phyloP scores from a whole-genome alignment of 2,113 vertebrate species.

The Mionectes macconnelli region DNA sequence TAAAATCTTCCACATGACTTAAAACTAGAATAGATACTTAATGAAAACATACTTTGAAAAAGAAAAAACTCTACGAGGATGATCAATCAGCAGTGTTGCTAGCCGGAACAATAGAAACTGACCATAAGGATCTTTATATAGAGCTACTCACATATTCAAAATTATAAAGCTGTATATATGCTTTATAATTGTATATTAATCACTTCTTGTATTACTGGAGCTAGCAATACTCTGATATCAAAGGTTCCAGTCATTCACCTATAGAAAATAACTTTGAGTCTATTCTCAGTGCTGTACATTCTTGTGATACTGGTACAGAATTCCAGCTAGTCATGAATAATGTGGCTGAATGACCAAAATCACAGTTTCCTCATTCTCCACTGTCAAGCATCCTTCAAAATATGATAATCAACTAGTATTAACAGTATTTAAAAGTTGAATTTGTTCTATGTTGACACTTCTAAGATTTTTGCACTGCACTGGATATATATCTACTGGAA shows the following conservation, averaged over 20 bases:
- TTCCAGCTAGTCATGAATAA: not conserved
- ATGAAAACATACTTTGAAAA: constrained; percentile 9
- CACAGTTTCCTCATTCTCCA: not conserved
- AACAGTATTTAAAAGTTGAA: not conserved
- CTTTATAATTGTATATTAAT: not conserved
- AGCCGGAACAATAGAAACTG: not conserved
- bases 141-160: not conserved
- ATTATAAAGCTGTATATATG: not conserved
- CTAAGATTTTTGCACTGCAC: not conserved
- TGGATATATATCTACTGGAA: not conserved
- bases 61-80: not conserved
- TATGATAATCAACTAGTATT: not conserved
- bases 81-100: not conserved
- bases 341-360: not conserved
- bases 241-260: not conserved
- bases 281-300: not conserved
- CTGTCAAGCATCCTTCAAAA: not conserved
- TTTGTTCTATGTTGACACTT: not conserved
- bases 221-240: not conserved
- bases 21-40: constrained; percentile 22
- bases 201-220: not conserved
- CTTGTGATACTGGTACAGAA: not conserved
- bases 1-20: not conserved
- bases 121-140: not conserved
- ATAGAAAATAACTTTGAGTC: not conserved